phyloP scores from a whole-genome alignment of 2,888 invertebrate species.

The Eristalinus aeneus region DNA sequence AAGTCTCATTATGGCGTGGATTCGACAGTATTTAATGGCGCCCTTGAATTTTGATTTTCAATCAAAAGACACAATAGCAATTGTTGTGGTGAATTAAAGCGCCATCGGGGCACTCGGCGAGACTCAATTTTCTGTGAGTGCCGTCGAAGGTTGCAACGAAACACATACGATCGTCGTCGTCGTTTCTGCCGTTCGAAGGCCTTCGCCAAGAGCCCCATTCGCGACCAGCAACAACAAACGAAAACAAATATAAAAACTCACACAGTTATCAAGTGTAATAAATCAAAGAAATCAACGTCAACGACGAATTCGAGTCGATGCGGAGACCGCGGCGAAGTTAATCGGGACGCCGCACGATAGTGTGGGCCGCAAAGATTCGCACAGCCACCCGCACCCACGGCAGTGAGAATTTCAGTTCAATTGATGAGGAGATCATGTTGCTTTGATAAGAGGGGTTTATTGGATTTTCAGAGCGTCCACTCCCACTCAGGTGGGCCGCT shows the following conservation, averaged over 20 bases:
- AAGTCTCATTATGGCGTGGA: not conserved
- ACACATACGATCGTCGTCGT: not conserved
- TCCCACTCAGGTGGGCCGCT: not conserved
- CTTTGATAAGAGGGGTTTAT: not conserved
- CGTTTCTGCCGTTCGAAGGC: not conserved
- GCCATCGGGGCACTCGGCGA: not conserved
- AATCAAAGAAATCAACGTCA: constrained; percentile 15
- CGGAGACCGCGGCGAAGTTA: not conserved
- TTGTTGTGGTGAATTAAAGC: constrained; percentile 14
- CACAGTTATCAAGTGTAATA: constrained; percentile 10
- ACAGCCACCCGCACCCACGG: not conserved
- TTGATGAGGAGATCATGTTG: constrained; percentile 37
- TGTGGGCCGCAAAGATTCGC: not conserved
- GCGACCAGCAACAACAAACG: not conserved
- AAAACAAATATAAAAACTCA: not conserved
- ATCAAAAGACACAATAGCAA: constrained; percentile 29
- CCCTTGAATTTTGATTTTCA: constrained; percentile 29
- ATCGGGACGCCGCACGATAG: not conserved
- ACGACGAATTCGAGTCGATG: not conserved
- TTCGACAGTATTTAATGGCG: not conserved
- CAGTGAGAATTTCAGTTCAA: not conserved
- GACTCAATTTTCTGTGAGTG: not conserved
- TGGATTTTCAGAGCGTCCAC: not conserved
- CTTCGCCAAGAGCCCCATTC: not conserved
- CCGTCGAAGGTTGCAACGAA: not conserved